These are phyloP conservation scores for Archaeoteleia sp. DNA, from an alignment of 2,888 invertebrate species.

Conservation along the genomic window DNA sequence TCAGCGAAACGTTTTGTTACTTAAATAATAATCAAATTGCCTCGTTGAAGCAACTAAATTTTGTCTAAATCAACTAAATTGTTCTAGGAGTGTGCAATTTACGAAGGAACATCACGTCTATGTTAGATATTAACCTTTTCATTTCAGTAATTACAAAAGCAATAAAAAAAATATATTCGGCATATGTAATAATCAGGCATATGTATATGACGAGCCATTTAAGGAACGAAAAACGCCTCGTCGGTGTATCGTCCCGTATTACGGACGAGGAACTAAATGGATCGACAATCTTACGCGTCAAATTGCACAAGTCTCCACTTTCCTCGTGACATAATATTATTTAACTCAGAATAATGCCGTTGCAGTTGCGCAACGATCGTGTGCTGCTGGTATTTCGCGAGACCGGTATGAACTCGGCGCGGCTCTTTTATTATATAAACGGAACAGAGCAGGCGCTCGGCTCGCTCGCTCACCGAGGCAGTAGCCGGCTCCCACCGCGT, in stretches of 20 bases:
- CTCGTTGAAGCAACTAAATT: too few species aligned
- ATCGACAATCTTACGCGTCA: constrained; percentile 54
- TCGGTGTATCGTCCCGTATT: constrained; percentile 37
- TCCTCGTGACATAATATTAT: constrained; percentile 72
- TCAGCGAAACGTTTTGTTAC: too few species aligned
- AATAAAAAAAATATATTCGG: too few species aligned
- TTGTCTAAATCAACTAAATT: too few species aligned
- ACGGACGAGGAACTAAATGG: constrained; percentile 52
- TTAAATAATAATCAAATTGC: too few species aligned
- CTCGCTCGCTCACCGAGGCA: constrained; percentile 38
- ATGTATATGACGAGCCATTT: too few species aligned
- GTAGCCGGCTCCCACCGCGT: constrained; percentile 50
- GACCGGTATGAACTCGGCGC: constrained; percentile 58
- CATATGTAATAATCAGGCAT: too few species aligned
- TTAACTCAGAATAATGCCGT: constrained; percentile 70
- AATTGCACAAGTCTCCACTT: constrained; percentile 66
- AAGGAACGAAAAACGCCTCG: constrained; percentile 26
- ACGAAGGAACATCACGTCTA: too few species aligned
- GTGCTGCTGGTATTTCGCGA: constrained; percentile 65
- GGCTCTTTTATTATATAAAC: constrained; percentile 65
- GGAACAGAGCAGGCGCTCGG: constrained; percentile 48
- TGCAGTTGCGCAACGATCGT: constrained; percentile 63
- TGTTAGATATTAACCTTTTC: too few species aligned
- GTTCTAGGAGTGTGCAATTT: too few species aligned
- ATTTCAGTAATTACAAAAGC: too few species aligned